These are phyloP conservation scores for Uloborus diversus DNA, from an alignment of 1,140 invertebrate species.

Conservation along the genomic window DNA sequence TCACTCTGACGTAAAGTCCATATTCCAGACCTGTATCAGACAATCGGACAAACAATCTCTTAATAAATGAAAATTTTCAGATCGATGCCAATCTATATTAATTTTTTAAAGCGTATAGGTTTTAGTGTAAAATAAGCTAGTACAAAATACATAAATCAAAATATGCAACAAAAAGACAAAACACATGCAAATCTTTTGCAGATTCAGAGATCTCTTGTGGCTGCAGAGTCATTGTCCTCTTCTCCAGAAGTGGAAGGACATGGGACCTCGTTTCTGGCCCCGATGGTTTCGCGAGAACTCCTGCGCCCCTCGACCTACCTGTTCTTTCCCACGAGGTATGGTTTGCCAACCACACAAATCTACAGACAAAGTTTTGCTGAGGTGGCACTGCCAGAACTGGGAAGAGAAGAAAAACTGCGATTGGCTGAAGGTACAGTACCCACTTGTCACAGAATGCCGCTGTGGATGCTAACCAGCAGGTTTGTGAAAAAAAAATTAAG, in stretches of 20 bases:
- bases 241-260: conserved; percentile 69
- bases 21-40: too few species aligned
- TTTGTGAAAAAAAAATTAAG: too few species aligned
- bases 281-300: conserved; percentile 70
- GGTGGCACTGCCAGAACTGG: conserved; percentile 68
- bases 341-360: conserved; percentile 65
- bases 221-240: conserved; percentile 71
- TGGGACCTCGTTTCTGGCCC: conserved; percentile 72
- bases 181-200: too few species aligned
- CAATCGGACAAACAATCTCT: too few species aligned
- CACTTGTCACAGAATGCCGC: conserved; percentile 69
- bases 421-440: conserved; percentile 68
- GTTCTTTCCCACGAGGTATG: conserved; percentile 72
- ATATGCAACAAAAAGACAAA: too few species aligned
- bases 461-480: conserved; percentile 64
- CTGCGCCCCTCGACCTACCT: conserved; percentile 67
- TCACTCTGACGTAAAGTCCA: too few species aligned
- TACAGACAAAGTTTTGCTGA: conserved; percentile 65
- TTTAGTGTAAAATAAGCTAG: too few species aligned
- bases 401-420: conserved; percentile 63
- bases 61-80: too few species aligned
- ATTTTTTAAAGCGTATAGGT: too few species aligned
- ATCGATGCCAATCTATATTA: too few species aligned
- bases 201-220: conserved; percentile 70
- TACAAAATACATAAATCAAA: too few species aligned